These are phyloP conservation scores for Lithophane socia DNA, from an alignment of 2,888 invertebrate genomes.

Conservation along the genomic window DNA sequence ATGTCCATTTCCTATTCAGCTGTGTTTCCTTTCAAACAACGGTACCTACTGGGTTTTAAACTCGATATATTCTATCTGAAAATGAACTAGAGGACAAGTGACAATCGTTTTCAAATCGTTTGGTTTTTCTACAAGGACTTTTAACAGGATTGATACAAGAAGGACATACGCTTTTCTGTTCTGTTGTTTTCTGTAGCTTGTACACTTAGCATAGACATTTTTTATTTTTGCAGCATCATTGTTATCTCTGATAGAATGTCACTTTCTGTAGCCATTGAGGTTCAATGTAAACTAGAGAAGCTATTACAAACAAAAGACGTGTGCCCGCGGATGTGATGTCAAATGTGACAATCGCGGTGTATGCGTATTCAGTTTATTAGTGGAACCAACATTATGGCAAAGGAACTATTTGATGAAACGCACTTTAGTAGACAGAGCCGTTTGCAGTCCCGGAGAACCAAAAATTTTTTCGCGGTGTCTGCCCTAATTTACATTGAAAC, in stretches of 20 bases:
- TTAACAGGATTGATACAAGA: background rate
- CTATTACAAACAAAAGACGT: too few relatives aligned
- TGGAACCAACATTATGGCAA: too few relatives aligned
- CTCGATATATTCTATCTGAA: background rate
- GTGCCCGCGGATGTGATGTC: too few relatives aligned
- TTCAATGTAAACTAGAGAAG: too few relatives aligned
- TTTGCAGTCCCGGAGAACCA: too few relatives aligned
- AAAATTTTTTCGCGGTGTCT: too few relatives aligned
- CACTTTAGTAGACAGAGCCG: too few relatives aligned
- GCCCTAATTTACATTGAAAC: too few relatives aligned
- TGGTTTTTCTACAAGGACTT: background rate
- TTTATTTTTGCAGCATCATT: background rate
- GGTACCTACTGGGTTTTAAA: conserved; percentile 7
- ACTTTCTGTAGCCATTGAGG: background rate
- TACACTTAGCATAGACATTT: background rate
- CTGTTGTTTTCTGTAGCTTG: too few relatives aligned
- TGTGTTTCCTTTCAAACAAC: conserved; percentile 32
- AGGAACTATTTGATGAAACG: too few relatives aligned
- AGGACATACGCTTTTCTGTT: background rate
- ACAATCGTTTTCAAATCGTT: background rate
- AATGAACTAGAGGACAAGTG: background rate
- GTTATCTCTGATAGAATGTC: background rate
- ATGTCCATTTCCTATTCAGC: conserved; percentile 45
- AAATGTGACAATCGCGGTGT: too few relatives aligned
- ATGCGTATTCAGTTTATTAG: too few relatives aligned